A percentile compares a stretch with the other conserved stretches of the same genome.
Evolutionary conservation across 2,797 vertebrate species (phyloP).

Genomic region (Poecile montanus): DNA sequence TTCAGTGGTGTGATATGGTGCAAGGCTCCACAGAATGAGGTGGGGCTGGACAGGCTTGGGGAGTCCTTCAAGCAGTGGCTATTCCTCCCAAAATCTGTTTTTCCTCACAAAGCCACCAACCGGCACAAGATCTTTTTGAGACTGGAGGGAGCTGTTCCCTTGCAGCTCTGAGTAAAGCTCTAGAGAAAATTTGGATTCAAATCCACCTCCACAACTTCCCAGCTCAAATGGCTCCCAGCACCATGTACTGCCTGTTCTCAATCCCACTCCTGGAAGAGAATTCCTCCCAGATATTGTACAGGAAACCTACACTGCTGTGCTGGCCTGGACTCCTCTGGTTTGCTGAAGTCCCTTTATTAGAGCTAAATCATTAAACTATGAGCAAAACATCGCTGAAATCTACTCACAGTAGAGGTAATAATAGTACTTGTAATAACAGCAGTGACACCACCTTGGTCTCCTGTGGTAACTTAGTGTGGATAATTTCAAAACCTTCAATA

Average conservation of each 20-base stretch:
- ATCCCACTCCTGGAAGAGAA: background rate
- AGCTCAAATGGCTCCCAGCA: background rate
- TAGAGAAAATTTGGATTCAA: background rate
- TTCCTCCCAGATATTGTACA: background rate
- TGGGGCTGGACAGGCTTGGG: background rate
- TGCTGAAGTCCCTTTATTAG: slow-evolving; percentile 4
- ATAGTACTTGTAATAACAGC: background rate
- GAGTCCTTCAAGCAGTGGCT: background rate
- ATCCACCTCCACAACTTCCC: background rate
- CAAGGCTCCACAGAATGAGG: background rate
- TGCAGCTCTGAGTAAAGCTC: background rate
- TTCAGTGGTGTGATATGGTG: background rate
- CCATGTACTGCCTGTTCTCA: background rate
- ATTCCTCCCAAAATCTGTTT: fast-evolving
- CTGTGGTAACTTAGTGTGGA: background rate
- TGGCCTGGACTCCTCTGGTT: background rate
- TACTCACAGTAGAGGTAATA: background rate
- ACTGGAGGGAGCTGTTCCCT: background rate
- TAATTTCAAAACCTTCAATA: slow-evolving; percentile 26
- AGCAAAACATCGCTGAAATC: background rate
- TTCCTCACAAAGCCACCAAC: background rate
- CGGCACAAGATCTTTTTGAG: fast-evolving
- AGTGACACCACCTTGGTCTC: background rate
- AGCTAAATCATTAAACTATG: background rate
- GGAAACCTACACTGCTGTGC: background rate